Conservation (phyloP, 2,888 invertebrate species). For the Celastrina argiolus region DNA sequence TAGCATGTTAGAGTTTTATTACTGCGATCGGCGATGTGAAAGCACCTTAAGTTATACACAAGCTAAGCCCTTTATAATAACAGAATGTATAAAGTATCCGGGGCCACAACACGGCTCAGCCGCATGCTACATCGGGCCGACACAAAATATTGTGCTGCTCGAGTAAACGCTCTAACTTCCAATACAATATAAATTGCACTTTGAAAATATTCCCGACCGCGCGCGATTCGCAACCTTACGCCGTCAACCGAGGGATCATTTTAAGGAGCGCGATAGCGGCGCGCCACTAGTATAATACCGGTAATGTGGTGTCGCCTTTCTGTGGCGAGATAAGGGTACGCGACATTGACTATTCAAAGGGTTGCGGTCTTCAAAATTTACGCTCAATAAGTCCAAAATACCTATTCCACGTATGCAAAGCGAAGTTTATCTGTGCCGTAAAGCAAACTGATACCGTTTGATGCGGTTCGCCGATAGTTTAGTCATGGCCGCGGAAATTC, state of each 20-base stretch:
- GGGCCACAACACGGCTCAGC: slow-evolving; percentile 51
- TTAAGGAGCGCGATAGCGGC: slow-evolving; percentile 37
- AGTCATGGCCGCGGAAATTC: background rate
- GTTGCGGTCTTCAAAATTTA: slow-evolving; percentile 76
- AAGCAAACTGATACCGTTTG: slow-evolving; percentile 24
- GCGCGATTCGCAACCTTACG: slow-evolving; percentile 60
- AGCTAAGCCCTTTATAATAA: slow-evolving; percentile 4
- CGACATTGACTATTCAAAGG: slow-evolving; percentile 79
- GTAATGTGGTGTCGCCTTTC: slow-evolving; percentile 78
- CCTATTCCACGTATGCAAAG: slow-evolving; percentile 49
- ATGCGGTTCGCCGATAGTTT: slow-evolving; percentile 13
- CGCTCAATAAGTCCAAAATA: slow-evolving; percentile 74
- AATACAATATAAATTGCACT: slow-evolving; percentile 78
- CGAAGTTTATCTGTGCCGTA: slow-evolving; percentile 32
- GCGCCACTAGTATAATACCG: slow-evolving; percentile 66
- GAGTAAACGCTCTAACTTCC: slow-evolving; percentile 69
- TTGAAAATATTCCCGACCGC: slow-evolving; percentile 68
- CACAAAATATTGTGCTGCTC: slow-evolving; percentile 68
- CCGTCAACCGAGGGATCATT: slow-evolving; percentile 49
- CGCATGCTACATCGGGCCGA: slow-evolving; percentile 58
- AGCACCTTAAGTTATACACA: background rate
- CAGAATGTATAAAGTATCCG: slow-evolving; percentile 34
- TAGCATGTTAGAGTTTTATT: too few species aligned
- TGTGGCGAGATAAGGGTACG: slow-evolving; percentile 76
- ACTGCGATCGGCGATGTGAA: background rate